Evolutionary conservation across 1,140 invertebrate genomes (phyloP).

Genomic region (Drosophila bocki): DNA sequence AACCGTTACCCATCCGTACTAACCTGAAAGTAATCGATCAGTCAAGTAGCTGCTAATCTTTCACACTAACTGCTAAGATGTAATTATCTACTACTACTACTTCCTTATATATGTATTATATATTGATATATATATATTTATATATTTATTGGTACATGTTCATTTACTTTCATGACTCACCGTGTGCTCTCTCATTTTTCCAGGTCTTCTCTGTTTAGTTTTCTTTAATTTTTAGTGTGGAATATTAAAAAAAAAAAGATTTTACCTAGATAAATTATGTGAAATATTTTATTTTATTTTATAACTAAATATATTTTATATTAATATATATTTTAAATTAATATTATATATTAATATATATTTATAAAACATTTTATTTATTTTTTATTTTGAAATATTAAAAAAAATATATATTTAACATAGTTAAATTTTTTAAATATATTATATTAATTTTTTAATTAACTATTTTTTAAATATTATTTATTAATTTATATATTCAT

Average conservation of each 20-base stretch:
- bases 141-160: conserved; percentile 39
- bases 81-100: conserved; percentile 71
- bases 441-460: too few species aligned
- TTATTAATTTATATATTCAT: too few species aligned
- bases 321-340: too few species aligned
- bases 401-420: too few species aligned
- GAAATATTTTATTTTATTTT: neutral
- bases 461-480: too few species aligned
- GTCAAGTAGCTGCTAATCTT: conserved; percentile 73
- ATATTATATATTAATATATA: too few species aligned
- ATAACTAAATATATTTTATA: too few species aligned
- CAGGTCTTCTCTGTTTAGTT: neutral
- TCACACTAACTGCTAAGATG: conserved; percentile 81
- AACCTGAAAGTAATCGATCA: conserved; percentile 57
- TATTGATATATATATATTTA: conserved; percentile 31
- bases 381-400: too few species aligned
- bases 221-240: neutral
- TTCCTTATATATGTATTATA: conserved; percentile 53
- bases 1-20: conserved; percentile 40
- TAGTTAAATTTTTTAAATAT: too few species aligned
- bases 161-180: conserved; percentile 11
- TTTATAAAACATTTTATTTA: too few species aligned
- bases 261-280: neutral
- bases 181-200: neutral
- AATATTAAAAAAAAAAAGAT: neutral